These are phyloP conservation scores for Leuciscus idus DNA, from an alignment of 2,113 vertebrate genomes.

Conservation along the genomic window DNA sequence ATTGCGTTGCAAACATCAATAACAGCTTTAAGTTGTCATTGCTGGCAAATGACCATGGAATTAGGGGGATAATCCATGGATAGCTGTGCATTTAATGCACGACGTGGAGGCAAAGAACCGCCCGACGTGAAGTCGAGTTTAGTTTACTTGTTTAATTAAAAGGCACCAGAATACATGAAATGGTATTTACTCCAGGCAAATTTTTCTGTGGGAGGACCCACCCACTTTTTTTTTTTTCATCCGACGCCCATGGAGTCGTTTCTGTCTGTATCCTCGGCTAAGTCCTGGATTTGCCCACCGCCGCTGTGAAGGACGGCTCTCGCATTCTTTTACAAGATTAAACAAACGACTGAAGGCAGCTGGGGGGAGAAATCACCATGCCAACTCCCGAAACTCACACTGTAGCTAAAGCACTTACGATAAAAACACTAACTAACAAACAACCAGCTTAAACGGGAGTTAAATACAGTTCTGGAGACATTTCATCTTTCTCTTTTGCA, in stretches of 20 bases:
- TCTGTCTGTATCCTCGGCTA: neutral
- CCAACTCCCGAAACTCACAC: constrained; percentile 30
- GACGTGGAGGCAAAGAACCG: too few species aligned
- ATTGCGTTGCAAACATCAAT: too few species aligned
- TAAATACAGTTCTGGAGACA: neutral
- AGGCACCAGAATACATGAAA: too few species aligned
- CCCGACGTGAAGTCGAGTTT: too few species aligned
- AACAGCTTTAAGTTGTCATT: too few species aligned
- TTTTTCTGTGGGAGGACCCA: too few species aligned
- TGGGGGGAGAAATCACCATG: constrained; percentile 25
- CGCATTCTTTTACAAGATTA: constrained; percentile 55
- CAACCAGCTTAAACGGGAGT: neutral
- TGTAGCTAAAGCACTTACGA: constrained; percentile 12
- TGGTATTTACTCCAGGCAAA: too few species aligned
- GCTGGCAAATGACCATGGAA: too few species aligned
- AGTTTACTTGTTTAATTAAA: too few species aligned
- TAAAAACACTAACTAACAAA: constrained; percentile 34
- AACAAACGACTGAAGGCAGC: constrained; percentile 1
- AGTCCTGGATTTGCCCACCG: neutral
- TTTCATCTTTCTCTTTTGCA: neutral
- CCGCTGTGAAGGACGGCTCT: constrained; percentile 37
- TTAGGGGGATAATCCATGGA: too few species aligned
- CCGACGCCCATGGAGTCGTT: neutral
- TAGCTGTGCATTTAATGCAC: too few species aligned
- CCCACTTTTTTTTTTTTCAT: too few species aligned